Conservation (phyloP, 2,888 invertebrate genomes). For the Thereva nobilitata region DNA sequence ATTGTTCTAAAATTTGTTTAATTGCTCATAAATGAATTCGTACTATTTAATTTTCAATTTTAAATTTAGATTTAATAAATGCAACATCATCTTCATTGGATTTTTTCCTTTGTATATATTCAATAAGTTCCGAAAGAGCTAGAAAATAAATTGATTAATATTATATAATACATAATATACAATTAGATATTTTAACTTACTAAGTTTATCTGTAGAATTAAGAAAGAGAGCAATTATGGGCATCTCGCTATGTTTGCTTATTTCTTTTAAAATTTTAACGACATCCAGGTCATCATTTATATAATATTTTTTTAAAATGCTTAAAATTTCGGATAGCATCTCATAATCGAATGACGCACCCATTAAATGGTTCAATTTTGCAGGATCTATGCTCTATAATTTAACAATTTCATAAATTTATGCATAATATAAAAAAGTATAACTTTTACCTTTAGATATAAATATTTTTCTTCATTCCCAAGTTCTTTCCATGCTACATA, state of each 20-base stretch:
- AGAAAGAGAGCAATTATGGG: slow-evolving; percentile 52
- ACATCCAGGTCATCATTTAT: slow-evolving; percentile 48
- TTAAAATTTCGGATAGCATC: slow-evolving; percentile 50
- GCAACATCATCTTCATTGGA: slow-evolving; percentile 1
- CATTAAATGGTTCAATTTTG: slow-evolving; percentile 51
- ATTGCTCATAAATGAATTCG: no score
- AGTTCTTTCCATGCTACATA: slow-evolving; percentile 56
- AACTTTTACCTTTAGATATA: slow-evolving; percentile 51
- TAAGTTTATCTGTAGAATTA: slow-evolving; percentile 48
- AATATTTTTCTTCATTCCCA: slow-evolving; percentile 50
- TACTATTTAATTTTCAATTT: not conserved
- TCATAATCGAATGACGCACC: slow-evolving; percentile 56
- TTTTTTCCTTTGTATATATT: slow-evolving; percentile 22
- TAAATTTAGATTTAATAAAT: slow-evolving; percentile 24
- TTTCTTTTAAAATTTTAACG: slow-evolving; percentile 48
- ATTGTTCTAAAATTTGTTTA: no score
- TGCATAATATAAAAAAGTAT: not conserved
- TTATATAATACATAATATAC: not conserved
- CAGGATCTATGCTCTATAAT: slow-evolving; percentile 49
- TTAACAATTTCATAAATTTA: slow-evolving; percentile 10
- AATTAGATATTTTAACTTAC: not conserved
- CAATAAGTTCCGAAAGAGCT: slow-evolving; percentile 15
- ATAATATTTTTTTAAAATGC: slow-evolving; percentile 50
- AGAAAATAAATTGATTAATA: not conserved
- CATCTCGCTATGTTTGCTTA: slow-evolving; percentile 53